Conservation (phyloP, 2,888 invertebrate species). For the Nasonovia ribisnigri region DNA sequence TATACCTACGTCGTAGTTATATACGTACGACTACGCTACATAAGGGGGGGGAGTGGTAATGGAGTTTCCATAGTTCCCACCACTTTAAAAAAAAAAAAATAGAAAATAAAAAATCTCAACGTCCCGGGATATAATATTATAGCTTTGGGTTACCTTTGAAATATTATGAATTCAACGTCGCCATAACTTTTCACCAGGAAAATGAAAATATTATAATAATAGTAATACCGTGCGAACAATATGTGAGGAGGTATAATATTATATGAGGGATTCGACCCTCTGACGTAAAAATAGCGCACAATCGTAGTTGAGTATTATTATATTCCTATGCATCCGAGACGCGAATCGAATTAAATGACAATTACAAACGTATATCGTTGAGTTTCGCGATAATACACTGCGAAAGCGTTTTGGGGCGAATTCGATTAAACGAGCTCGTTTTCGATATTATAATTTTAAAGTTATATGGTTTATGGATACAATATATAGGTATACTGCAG, state of each 20-base stretch:
- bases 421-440: not conserved
- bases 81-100: not conserved
- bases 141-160: not conserved
- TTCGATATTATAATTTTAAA: not conserved
- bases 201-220: not conserved
- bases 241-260: not conserved
- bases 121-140: not conserved
- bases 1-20: not conserved
- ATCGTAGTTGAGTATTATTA: not conserved
- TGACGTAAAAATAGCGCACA: not conserved
- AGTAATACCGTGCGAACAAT: not conserved
- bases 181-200: not conserved
- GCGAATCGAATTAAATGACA: not conserved
- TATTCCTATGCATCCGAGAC: too few species aligned
- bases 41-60: not conserved
- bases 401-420: not conserved
- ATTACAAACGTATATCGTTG: not conserved
- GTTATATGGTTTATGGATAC: not conserved
- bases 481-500: too few species aligned
- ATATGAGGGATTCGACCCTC: not conserved
- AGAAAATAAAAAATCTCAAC: conserved; percentile 22
- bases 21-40: not conserved
- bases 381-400: not conserved
- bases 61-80: conserved; percentile 38
- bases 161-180: conserved; percentile 20